Evolutionary conservation across 1,140 invertebrate species (phyloP), one percentile per base, ranked within the genome.

Genomic region (Drosophila serrata): DNA sequence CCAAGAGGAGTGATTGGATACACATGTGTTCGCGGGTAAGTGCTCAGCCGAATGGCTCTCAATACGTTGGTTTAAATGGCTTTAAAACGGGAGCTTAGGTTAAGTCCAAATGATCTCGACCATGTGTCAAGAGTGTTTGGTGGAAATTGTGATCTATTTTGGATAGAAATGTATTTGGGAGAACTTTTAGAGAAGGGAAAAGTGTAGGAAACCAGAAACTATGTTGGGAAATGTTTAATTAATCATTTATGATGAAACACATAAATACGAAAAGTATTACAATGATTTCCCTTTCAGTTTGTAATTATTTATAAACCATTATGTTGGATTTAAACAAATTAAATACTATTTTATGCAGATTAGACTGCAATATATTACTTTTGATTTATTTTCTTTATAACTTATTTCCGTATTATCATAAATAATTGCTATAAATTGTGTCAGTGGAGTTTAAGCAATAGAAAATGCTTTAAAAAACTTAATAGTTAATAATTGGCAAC

Each of bases 21-120:
- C 82, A 79, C 69, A 87, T 85, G 81, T 84, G 45, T 59, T 72
- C 45, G 57, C 67, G 75, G 82, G 82, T 86, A 72, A 86, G 82
- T 82, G 65, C 40, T 67, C 13, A 29, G 13, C 40, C 49, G 37
- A 51, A 43, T 35, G 24, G 51, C 12, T 49, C 35, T 68, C 65
- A 11, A 59, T 58, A 1, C 22, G 24, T 42, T 45, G 69, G 69
- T 48, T 72, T 72, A 72, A 48, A 42, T 37, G 48, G 69, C 53
- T 72, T 72, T 70, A 45, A 58, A 39, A 31, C 37, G 65, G 35
- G 13, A 46, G 69, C 43, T 72, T 72, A 72, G 65, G 68, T 48
- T 72, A 72, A 72, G 29, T 19, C 51, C 0, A 0, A 11, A n/a
- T 59, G 65, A 72, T 72, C 69, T 22, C 35, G 11, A 13, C 40